Base-by-base conservation (phyloP, 2,113 vertebrate genomes). In the Thunnus thynnus region DNA sequence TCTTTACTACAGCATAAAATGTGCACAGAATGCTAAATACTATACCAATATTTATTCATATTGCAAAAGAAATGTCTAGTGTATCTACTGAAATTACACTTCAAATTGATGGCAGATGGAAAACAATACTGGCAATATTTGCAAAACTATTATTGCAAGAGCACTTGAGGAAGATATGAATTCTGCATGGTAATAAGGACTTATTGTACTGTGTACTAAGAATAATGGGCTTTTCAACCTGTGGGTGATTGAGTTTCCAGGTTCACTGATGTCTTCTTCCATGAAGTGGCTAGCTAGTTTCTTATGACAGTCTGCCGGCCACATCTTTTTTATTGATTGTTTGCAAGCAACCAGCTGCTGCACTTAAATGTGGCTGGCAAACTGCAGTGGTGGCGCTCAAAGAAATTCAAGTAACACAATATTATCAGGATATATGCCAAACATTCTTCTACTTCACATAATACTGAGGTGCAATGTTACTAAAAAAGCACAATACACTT, bases 121-220 rank as follows among this genome's bases (percentile, higher is more conserved):
- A 91, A 90, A 91, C 79, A 83, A 86, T 91, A 93, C 86, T 85
- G 89, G 82, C 69, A 86, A 75, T 50, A 74, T 88, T 86, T 92
- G 83, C 77, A 80, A 77, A 87, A 75, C 70, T 78, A 85, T 91
- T 83, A 82, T 68, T 84, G 68, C 68, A 68, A 88, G 79, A 78
- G 81, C 79, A 62, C 81, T 73, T 62, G 81, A 47, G 78, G 71
- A 88, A 69, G 68, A 80, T 84, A 88, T 86, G 85, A 91, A 81
- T 71, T 50, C 65, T 74, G 83, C 64, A 60, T 32, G 6, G 78
- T 72, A 83, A 91, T 74, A 64, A 69, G 57, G 60, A 87, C 74
- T 81, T 76, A 83, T 87, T 83, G 78, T 64, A 48, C 65, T 71
- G 72, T 36, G 57, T 63, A 63, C 36, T 71, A 69, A 78, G 76